phyloP scores from a whole-genome alignment of 53 echinoderm and acorn worm species.

The Temnopleurus reevesii region DNA sequence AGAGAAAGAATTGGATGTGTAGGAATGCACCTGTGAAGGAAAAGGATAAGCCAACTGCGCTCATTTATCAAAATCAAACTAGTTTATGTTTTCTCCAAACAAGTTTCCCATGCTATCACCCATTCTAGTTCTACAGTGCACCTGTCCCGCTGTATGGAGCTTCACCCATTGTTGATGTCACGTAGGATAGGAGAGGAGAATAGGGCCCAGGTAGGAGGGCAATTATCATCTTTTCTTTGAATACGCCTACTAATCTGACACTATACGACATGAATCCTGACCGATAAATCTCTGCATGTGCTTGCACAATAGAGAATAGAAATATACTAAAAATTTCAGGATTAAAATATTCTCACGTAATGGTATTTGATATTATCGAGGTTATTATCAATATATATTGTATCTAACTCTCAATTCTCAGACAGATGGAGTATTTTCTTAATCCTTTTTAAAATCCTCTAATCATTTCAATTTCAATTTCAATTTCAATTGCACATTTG shows the following conservation, averaged over 20 bases:
- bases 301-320: too few species aligned
- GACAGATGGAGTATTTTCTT: too few species aligned
- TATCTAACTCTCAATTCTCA: too few species aligned
- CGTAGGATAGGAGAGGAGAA: conserved; percentile 14
- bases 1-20: background rate
- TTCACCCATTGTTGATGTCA: conserved; percentile 35
- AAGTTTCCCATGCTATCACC: background rate
- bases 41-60: background rate
- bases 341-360: too few species aligned
- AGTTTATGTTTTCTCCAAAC: conserved; percentile 2
- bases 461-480: too few species aligned
- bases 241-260: background rate
- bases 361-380: too few species aligned
- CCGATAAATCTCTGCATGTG: too few species aligned
- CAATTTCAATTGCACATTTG: too few species aligned
- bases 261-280: background rate
- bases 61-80: conserved; percentile 34
- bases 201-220: conserved; percentile 24
- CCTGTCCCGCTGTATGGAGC: background rate
- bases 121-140: background rate
- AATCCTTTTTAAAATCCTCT: too few species aligned
- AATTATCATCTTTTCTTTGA: conserved; percentile 30
- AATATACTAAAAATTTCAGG: too few species aligned
- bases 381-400: too few species aligned
- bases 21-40: conserved; percentile 10